Base-by-base conservation (phyloP, 2,888 invertebrate species). In the Chrysina gloriosa region DNA sequence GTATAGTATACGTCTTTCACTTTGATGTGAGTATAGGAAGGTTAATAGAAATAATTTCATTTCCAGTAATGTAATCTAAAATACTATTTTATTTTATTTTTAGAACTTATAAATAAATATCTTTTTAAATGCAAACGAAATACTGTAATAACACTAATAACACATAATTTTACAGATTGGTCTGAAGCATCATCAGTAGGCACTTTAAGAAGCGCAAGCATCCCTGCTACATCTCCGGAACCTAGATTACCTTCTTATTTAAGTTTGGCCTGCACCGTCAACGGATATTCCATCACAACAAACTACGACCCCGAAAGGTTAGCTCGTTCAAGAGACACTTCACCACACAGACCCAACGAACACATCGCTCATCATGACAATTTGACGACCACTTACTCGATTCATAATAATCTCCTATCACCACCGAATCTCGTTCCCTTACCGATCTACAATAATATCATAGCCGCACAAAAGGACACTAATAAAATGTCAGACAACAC, bases 261-360 rank as follows among this genome's bases (percentile, higher is more conserved):
- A 65, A 94, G 93, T 77, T 84, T 96, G 70, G 95, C 96, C 58
- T 94, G 95, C 81, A 94, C 95, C 16, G 94, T 96, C 61, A 95
- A 93, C 84, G 96, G 96, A 2, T 96, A 96, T 81, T 92, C 93
- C 3, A 93, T 93, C 75, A 86, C 93, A 66, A 94, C 92, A 3
- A 92, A 94, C 68, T 95, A 95, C 87, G 93, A 94, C 82, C 93
- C 94, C 0, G 91, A 92, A 79, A 84, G 91, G 61, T 73, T 82
- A 48, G 76, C 82, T 1, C 76, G 77, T 75, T 92, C 92, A 36
- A 84, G 91, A 50, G 91, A 91, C 80, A 89, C 89, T 0, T 91
- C 91, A 0, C 91, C 91, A 0, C 90, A 90, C 74, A 84, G 91
- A 52, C 71, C 77, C 25, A 73, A 69, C 66, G 69, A 70, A 36